Conservation (phyloP, 2,113 vertebrate genomes). For the Ranitomeya variabilis region DNA sequence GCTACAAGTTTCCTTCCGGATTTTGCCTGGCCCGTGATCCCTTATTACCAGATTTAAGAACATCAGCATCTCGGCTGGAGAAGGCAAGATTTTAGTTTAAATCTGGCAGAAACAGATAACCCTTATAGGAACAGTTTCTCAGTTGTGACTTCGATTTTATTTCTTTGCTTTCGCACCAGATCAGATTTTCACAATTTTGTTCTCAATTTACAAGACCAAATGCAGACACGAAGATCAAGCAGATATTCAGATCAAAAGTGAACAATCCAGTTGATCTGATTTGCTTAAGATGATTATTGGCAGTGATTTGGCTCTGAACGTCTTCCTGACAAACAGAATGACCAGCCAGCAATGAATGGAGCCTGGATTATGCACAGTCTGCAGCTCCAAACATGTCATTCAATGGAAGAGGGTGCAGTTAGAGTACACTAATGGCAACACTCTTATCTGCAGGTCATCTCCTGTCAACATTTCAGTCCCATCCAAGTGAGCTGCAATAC, state of each 20-base stretch:
- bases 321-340: background rate
- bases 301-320: background rate
- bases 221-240: background rate
- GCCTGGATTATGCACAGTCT: background rate
- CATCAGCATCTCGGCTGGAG: slow-evolving; percentile 10
- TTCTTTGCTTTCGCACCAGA: background rate
- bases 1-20: background rate
- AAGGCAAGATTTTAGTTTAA: background rate
- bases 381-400: background rate
- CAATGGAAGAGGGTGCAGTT: background rate
- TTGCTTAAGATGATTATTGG: slow-evolving; percentile 9
- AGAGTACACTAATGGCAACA: background rate
- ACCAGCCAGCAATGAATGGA: background rate
- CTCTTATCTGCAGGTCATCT: background rate
- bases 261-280: slow-evolving; percentile 1
- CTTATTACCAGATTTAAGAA: background rate
- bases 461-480: too few relatives aligned
- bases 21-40: background rate
- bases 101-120: background rate
- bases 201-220: background rate
- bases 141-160: background rate
- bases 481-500: too few relatives aligned
- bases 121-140: background rate
- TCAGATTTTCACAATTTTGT: background rate
- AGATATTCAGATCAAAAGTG: background rate